Conservation (phyloP, 1,140 invertebrate species). For the Odontomachus brunneus region DNA sequence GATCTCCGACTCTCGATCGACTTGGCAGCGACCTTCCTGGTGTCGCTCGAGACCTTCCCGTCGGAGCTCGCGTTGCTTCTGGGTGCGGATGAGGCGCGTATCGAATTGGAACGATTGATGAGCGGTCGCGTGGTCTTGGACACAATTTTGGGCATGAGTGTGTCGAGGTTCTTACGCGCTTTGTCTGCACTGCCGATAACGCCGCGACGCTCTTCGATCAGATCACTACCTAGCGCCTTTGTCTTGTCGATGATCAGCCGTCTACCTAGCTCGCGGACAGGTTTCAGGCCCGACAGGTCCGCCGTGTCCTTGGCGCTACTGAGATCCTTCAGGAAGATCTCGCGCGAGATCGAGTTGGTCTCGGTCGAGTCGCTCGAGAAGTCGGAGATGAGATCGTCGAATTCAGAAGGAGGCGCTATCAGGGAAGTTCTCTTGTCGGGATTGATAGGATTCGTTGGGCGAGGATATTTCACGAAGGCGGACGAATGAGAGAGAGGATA, state of each 20-base stretch:
- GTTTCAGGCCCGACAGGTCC: background rate
- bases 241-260: constrained; percentile 80
- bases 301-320: background rate
- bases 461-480: constrained; percentile 83
- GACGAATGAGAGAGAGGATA: constrained; percentile 82
- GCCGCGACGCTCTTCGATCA: constrained; percentile 54
- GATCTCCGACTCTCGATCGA: constrained; percentile 40
- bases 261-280: constrained; percentile 73
- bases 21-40: constrained; percentile 22
- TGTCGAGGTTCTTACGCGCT: constrained; percentile 67
- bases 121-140: constrained; percentile 52
- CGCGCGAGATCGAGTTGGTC: constrained; percentile 76
- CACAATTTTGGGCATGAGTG: constrained; percentile 25
- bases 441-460: background rate
- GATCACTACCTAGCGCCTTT: constrained; percentile 72
- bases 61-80: constrained; percentile 67
- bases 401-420: constrained; percentile 82
- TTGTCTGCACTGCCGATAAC: constrained; percentile 52
- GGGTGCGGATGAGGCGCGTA: constrained; percentile 73
- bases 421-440: constrained; percentile 78
- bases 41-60: constrained; percentile 62
- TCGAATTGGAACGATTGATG: constrained; percentile 70
- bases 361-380: constrained; percentile 82
- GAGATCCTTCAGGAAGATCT: constrained; percentile 62
- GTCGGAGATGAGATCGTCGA: constrained; percentile 80